Base-by-base conservation (phyloP, 2,888 invertebrate species). In the Carpatolechia fugitivella region DNA sequence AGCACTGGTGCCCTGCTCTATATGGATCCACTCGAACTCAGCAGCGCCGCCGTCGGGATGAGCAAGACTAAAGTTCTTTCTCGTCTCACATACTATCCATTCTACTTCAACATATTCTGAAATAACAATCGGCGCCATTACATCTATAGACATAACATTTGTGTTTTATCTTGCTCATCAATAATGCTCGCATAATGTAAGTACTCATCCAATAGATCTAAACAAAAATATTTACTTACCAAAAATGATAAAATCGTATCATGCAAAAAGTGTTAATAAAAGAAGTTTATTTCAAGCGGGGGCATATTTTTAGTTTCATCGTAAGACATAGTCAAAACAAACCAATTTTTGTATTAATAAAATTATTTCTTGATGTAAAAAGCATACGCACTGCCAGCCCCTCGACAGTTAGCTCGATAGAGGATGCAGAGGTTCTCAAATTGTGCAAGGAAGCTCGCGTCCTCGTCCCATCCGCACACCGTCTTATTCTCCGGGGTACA, bases 401-500 rank as follows among this genome's bases (percentile, higher is more conserved):
- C 55, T 0, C 59, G 5, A 56, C 85, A 85, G 55, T 83, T 85
- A 1, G 63, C 64, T 38, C 64, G 68, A 48, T 76, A 68, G 35
- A 82, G 54, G 0, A 66, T 67, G 52, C 85, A 85, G 11, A 63
- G 11, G 46, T 80, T 73, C 8, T 63, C 70, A 55, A 85, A 85
- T 20, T 67, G 63, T 0, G 73, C 76, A 1, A 83, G 54, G 20
- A 60, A 62, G 0, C 57, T 49, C 0, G 33, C 46, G 0, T 24
- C 8, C 0, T 63, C 59, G 35, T 83, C 78, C 44, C 54, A 78
- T 0, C 74, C 84, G 49, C 83, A 84, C 0, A 78, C 69, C 52
- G 62, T 64, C 0, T 55, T 46, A 0, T 63, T 18, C 1, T 63
- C 67, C 0, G 48, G 51, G 0, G 58, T 60, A 52, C 83, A 84